Evolutionary conservation across 2,113 vertebrate species (phyloP).

Genomic region (Ploceus nigricollis): DNA sequence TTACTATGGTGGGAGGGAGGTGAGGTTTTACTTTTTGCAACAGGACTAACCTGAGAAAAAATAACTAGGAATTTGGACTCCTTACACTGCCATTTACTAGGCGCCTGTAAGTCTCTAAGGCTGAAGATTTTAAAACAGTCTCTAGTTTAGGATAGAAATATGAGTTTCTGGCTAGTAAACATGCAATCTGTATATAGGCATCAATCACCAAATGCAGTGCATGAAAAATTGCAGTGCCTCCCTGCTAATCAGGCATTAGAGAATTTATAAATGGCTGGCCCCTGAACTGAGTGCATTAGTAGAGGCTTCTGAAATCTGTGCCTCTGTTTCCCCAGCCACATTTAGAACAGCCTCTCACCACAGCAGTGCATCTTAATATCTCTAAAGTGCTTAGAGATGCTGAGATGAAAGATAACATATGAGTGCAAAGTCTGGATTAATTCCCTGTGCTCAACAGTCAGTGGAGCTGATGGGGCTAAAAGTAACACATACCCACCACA

Average conservation of each 20-base stretch:
- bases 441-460: neutral
- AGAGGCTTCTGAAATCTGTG: slow-evolving; percentile 2
- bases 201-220: neutral
- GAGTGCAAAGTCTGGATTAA: slow-evolving; percentile 3
- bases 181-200: neutral
- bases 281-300: neutral
- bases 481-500: neutral
- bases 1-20: neutral
- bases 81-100: neutral
- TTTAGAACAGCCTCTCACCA: neutral
- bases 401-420: neutral
- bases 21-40: neutral
- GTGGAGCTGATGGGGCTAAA: neutral
- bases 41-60: neutral
- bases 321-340: slow-evolving; percentile 9
- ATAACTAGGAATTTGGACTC: neutral
- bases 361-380: neutral
- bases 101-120: neutral
- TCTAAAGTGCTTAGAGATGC: slow-evolving; percentile 20
- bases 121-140: neutral
- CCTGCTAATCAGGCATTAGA: neutral
- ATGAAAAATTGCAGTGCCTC: neutral
- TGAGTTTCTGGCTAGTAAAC: neutral
- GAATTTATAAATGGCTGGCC: neutral
- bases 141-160: neutral